Evolutionary conservation across 1,140 invertebrate species (phyloP).

Genomic region (Rhyacophila brunnea): DNA sequence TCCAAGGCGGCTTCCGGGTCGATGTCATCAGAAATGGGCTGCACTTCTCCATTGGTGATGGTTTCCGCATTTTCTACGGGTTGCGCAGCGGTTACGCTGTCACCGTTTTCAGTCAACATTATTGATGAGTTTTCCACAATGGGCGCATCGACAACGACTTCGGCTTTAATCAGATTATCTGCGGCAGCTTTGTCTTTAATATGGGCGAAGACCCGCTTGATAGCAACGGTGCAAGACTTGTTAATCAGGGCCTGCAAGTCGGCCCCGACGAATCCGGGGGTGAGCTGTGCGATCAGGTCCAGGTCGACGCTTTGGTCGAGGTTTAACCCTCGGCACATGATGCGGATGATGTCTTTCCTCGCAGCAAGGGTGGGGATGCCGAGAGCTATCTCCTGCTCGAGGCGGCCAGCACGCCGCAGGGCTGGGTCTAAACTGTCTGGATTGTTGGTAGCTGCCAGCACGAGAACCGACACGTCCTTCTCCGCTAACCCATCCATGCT

Average conservation of each 20-base stretch:
- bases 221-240: constrained; percentile 83
- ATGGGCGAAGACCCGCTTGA: constrained; percentile 60
- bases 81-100: not conserved
- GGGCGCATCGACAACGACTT: not conserved
- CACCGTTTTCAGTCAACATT: not conserved
- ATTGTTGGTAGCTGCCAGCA: constrained; percentile 94
- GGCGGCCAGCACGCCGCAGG: constrained; percentile 84
- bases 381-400: constrained; percentile 90
- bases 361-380: constrained; percentile 89
- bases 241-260: constrained; percentile 85
- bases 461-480: constrained; percentile 70
- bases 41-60: not conserved
- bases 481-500: constrained; percentile 82
- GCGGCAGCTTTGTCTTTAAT: constrained; percentile 41
- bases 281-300: constrained; percentile 72
- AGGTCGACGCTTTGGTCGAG: constrained; percentile 71
- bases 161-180: not conserved
- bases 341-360: constrained; percentile 71
- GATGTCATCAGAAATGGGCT: constrained; percentile 8
- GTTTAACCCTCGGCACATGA: constrained; percentile 68
- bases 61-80: too few species aligned
- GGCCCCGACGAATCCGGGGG: constrained; percentile 96
- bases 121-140: not conserved
- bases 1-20: constrained; percentile 30
- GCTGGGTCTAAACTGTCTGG: constrained; percentile 92